Base-by-base conservation (phyloP, 2,113 vertebrate species). In the Cavia porcellus region DNA sequence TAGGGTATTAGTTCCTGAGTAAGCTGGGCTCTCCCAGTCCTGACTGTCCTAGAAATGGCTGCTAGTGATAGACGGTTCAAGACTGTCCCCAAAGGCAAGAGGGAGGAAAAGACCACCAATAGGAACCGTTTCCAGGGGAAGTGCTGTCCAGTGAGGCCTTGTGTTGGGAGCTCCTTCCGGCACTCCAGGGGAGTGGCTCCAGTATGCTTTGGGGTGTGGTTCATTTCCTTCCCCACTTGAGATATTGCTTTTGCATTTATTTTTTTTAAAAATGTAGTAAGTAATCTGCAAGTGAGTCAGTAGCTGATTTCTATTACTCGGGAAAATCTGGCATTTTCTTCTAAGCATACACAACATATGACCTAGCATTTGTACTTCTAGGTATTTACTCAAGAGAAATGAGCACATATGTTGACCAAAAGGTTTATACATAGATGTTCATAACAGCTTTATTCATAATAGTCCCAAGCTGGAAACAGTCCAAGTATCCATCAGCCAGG, bases 381-480 rank as follows among this genome's bases (percentile, higher is more conserved):
- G 24, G 25, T 70, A 85, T 81, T 97, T 93, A 52, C 22, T 17
- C 62, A 94, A 59, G 64, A 92, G 62, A 75, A 95, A 81, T 28
- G 47, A 84, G n/a, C 47, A 47, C n/a, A 7, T 38, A 70, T 17
- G 7, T 68, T 62, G 80, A 22, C 32, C 13, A 24, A 90, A 94
- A 90, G 79, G 61, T 50, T 87, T 86, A 17, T 9, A 59, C 0
- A 10, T 35, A 30, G 52, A 90, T 77, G 22, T 85, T 81, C 66
- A 68, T 47, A 87, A 75, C 45, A 70, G 66, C 79, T 90, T 96
- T 94, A 77, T 93, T 93, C 61, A 38, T 80, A 87, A 62, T 50
- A 62, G 25, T 84, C 57, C 50, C 30, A 83, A 57, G 25, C 6
- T 87, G 10, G 81, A 89, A 81, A 52, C n/a, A 77, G 22, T n/a